Conservation (phyloP, 1,140 invertebrate genomes). For the Zaprionus gabonicus region DNA sequence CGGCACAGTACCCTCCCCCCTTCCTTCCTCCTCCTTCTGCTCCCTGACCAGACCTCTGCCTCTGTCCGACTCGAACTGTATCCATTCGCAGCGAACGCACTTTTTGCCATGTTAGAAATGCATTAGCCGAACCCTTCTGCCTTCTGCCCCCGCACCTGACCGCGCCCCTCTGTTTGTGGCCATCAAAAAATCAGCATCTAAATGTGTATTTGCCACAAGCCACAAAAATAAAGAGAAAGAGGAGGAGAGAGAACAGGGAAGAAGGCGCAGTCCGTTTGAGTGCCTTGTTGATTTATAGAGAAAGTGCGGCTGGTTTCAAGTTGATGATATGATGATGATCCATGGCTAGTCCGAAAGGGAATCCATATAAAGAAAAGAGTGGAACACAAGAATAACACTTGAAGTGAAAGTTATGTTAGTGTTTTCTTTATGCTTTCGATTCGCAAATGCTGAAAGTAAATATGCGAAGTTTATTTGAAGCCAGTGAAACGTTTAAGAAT, state of each 20-base stretch:
- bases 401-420: not conserved
- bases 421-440: not conserved
- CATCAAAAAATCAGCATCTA: constrained; percentile 26
- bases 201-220: constrained; percentile 31
- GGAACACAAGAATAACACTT: not conserved
- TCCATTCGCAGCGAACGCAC: constrained; percentile 36
- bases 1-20: not conserved
- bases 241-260: not conserved
- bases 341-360: not conserved
- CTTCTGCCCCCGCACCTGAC: too few species aligned
- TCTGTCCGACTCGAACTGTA: not conserved
- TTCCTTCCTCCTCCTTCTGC: too few species aligned
- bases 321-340: constrained; percentile 16
- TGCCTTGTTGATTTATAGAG: constrained; percentile 20
- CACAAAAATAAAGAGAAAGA: constrained; percentile 7
- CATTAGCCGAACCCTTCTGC: constrained; percentile 41
- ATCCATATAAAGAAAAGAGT: not conserved
- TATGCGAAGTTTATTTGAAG: not conserved
- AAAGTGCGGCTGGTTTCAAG: not conserved
- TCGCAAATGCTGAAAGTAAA: not conserved
- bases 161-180: constrained; percentile 17
- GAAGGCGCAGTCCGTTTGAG: not conserved
- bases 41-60: not conserved
- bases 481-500: not conserved
- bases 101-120: constrained; percentile 60